Percentiles rank a stretch among this genome's conserved stretches.
phyloP scores from a whole-genome alignment of 2,113 vertebrate genomes.

The Cynopterus brachyotis region DNA sequence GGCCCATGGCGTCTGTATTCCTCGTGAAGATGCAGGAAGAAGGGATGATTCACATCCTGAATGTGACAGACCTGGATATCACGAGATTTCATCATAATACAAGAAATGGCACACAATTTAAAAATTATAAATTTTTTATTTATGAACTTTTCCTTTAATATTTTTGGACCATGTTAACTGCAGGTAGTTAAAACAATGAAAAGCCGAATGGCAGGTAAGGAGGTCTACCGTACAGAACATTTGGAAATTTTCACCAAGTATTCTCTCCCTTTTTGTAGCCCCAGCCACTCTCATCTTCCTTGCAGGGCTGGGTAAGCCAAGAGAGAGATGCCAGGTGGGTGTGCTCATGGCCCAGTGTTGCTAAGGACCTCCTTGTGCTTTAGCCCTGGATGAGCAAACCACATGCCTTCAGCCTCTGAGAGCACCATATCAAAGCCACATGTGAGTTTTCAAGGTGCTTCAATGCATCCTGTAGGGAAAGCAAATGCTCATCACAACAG shows the following conservation, averaged over 20 bases:
- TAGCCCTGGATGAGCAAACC: not conserved
- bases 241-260: not conserved
- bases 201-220: not conserved
- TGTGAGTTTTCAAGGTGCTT: constrained; percentile 78
- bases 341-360: not conserved
- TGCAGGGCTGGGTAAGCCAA: not conserved
- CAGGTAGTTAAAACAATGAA: not conserved
- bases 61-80: not conserved
- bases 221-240: not conserved
- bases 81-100: not conserved
- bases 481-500: constrained; percentile 81
- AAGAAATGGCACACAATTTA: rapidly evolving
- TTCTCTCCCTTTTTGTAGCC: not conserved
- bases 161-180: not conserved
- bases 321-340: too few species aligned
- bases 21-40: not conserved
- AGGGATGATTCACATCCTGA: not conserved
- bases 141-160: not conserved
- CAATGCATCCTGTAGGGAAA: constrained; percentile 73
- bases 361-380: not conserved
- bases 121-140: not conserved
- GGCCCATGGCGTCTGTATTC: not conserved
- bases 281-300: not conserved
- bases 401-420: not conserved
- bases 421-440: constrained; percentile 37